A percentile compares a stretch with the other conserved stretches of the same genome.
These are phyloP conservation scores for Synanthedon andrenaeformis DNA, from an alignment of 2,888 invertebrate genomes.

Conservation along the genomic window DNA sequence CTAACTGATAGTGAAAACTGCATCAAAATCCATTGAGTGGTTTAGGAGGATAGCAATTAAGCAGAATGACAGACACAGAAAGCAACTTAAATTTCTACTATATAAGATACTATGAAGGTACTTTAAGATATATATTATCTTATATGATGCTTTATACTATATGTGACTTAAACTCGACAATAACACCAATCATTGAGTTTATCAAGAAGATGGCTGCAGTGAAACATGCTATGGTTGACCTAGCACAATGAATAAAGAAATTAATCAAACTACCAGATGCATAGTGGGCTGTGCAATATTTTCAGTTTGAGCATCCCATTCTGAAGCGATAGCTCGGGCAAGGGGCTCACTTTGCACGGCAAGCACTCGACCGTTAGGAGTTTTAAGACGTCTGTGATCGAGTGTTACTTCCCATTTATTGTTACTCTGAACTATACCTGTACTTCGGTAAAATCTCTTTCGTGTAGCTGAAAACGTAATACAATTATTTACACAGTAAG, in stretches of 20 bases:
- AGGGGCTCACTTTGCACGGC: slow-evolving; percentile 85
- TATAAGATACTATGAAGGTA: too few relatives aligned
- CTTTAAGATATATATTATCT: too few relatives aligned
- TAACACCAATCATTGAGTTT: not conserved
- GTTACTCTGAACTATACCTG: slow-evolving; percentile 77
- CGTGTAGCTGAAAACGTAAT: slow-evolving; percentile 48
- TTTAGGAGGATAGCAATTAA: too few relatives aligned
- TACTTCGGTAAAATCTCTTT: slow-evolving; percentile 81
- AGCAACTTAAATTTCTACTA: too few relatives aligned
- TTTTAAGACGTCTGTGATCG: slow-evolving; percentile 90
- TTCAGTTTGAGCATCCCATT: slow-evolving; percentile 92
- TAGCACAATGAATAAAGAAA: too few relatives aligned
- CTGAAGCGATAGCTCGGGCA: slow-evolving; percentile 92
- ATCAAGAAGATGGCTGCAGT: not conserved
- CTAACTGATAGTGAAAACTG: too few relatives aligned
- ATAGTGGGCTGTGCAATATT: slow-evolving; percentile 82
- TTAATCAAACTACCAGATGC: slow-evolving; percentile 79
- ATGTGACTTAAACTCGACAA: not conserved
- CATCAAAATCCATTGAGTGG: too few relatives aligned
- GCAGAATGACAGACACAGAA: too few relatives aligned
- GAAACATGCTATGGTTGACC: too few relatives aligned
- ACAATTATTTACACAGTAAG: not conserved
- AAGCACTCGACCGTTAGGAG: slow-evolving; percentile 85
- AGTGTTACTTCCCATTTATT: slow-evolving; percentile 86
- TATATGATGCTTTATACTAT: too few relatives aligned